Conservation (phyloP, 2,113 vertebrate genomes). For the Psophia crepitans region DNA sequence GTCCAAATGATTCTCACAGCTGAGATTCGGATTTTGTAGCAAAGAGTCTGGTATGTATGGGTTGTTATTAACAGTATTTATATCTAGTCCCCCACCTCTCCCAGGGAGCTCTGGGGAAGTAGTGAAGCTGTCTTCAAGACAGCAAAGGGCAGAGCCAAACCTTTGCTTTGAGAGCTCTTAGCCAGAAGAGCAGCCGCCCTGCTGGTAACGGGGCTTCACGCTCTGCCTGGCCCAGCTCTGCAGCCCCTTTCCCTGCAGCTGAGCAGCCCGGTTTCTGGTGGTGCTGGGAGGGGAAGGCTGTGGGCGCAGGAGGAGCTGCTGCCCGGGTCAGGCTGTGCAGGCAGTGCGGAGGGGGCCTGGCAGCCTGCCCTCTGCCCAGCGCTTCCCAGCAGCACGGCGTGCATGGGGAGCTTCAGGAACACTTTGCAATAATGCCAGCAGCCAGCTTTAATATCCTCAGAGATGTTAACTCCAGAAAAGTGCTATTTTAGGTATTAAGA, state of each 20-base stretch:
- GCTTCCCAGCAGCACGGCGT: not conserved
- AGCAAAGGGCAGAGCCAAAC: not conserved
- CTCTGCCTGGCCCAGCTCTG: not conserved
- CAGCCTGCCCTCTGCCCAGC: not conserved
- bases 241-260: not conserved
- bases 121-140: not conserved
- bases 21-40: not conserved
- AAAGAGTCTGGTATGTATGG: not conserved
- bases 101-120: not conserved
- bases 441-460: conserved; percentile 44
- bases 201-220: not conserved
- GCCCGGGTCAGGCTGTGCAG: not conserved
- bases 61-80: not conserved
- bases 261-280: not conserved
- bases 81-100: not conserved
- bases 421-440: conserved; percentile 4
- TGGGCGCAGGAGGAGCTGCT: not conserved
- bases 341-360: not conserved
- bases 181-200: not conserved
- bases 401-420: not conserved
- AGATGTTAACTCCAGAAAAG: not conserved
- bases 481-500: not conserved
- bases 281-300: not conserved
- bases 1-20: not conserved
- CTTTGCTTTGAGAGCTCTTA: not conserved